These are phyloP conservation scores for Eulimnadia texana DNA, from an alignment of 1,140 invertebrate genomes.

Conservation along the genomic window DNA sequence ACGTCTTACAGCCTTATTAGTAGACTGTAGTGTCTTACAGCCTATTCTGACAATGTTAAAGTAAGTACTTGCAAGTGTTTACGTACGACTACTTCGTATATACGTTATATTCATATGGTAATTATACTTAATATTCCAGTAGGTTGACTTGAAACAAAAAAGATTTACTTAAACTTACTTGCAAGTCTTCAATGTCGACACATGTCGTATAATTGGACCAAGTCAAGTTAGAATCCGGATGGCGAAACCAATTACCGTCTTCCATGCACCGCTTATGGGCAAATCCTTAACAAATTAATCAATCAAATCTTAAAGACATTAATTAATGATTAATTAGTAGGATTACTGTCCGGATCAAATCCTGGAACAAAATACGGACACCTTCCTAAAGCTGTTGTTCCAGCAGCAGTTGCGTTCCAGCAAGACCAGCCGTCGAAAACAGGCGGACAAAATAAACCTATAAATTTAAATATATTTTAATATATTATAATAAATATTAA, in stretches of 20 bases:
- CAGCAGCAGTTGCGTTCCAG: constrained; percentile 37
- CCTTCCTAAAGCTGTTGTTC: constrained; percentile 28
- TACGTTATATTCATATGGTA: too few species aligned
- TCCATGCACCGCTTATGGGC: constrained; percentile 32
- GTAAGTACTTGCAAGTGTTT: too few species aligned
- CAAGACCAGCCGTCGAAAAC: constrained; percentile 40
- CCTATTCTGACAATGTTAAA: too few species aligned
- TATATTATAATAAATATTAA: too few species aligned
- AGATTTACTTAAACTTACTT: constrained; percentile 24
- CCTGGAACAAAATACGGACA: constrained; percentile 34
- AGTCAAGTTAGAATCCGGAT: constrained; percentile 28
- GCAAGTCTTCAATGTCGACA: constrained; percentile 32
- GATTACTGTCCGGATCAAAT: constrained; percentile 33
- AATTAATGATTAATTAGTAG: constrained; percentile 15
- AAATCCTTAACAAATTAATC: constrained; percentile 25
- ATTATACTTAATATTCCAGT: too few species aligned
- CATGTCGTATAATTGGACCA: constrained; percentile 42
- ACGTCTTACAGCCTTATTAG: too few species aligned
- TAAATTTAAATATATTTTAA: too few species aligned
- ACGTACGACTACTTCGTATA: too few species aligned
- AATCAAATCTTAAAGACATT: not conserved
- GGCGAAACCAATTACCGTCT: constrained; percentile 35
- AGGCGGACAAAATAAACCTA: constrained; percentile 28
- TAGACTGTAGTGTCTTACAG: too few species aligned
- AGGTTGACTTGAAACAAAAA: too few species aligned